phyloP scores from a whole-genome alignment of 2,113 vertebrate species.

The Empidonax traillii region DNA sequence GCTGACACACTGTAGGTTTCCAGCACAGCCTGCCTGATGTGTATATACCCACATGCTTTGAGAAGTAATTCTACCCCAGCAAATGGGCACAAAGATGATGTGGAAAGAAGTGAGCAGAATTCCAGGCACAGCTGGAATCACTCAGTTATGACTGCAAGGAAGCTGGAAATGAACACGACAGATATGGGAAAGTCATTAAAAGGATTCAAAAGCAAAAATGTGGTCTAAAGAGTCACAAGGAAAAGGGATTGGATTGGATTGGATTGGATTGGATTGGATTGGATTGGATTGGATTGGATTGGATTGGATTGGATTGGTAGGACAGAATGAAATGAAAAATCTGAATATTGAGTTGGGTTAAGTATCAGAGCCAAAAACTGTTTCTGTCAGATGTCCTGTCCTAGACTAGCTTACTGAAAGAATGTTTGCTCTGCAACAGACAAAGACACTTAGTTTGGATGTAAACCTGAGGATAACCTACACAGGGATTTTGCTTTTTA shows the following conservation, averaged over 20 bases:
- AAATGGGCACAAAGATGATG: background rate
- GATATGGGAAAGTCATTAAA: conserved; percentile 1
- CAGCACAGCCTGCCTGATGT: background rate
- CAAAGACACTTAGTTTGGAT: background rate
- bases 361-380: background rate
- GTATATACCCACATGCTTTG: background rate
- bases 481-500: background rate
- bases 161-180: background rate
- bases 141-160: background rate
- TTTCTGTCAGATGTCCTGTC: background rate
- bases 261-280: background rate
- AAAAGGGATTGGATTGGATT: background rate
- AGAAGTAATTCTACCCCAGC: background rate
- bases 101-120: conserved; percentile 5
- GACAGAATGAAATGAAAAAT: background rate
- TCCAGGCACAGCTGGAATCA: conserved; percentile 44
- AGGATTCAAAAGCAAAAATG: background rate
- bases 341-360: background rate
- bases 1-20: background rate
- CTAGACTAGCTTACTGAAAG: background rate
- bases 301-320: background rate
- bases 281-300: background rate
- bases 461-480: background rate
- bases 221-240: background rate
- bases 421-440: background rate